phyloP scores from a whole-genome alignment of 1,140 invertebrate species.

The Chlorops oryzae region DNA sequence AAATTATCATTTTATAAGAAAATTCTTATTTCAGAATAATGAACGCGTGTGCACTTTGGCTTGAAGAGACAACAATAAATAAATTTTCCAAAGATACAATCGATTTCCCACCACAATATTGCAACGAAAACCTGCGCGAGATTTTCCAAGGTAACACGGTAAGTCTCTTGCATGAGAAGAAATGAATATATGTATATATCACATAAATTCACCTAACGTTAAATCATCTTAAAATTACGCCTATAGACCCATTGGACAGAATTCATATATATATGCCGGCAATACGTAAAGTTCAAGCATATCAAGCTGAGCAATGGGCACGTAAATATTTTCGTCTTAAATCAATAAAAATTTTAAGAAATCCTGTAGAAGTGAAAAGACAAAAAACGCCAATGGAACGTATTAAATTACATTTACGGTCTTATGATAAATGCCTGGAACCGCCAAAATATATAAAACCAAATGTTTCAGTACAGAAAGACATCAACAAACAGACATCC shows the following conservation, averaged over 20 bases:
- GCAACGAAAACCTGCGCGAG: conserved; percentile 52
- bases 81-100: conserved; percentile 29
- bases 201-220: no score
- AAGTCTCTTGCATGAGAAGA: conserved; percentile 17
- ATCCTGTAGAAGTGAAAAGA: conserved; percentile 25
- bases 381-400: conserved; percentile 49
- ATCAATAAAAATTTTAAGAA: conserved; percentile 15
- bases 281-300: conserved; percentile 52
- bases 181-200: no score
- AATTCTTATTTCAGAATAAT: conserved; percentile 50
- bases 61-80: conserved; percentile 67
- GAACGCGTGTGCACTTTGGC: conserved; percentile 65
- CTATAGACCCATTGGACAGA: conserved; percentile 59
- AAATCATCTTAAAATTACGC: no score
- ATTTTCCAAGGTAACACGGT: conserved; percentile 46
- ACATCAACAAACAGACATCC: conserved; percentile 16
- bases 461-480: conserved; percentile 6
- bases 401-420: conserved; percentile 54
- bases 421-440: conserved; percentile 58
- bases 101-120: conserved; percentile 64
- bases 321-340: conserved; percentile 27
- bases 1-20: no score
- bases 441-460: conserved; percentile 22
- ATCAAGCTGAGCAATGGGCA: conserved; percentile 50
- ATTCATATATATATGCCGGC: conserved; percentile 57